These are phyloP conservation scores for Thyatira batis DNA, from an alignment of 2,888 invertebrate genomes.

Conservation along the genomic window DNA sequence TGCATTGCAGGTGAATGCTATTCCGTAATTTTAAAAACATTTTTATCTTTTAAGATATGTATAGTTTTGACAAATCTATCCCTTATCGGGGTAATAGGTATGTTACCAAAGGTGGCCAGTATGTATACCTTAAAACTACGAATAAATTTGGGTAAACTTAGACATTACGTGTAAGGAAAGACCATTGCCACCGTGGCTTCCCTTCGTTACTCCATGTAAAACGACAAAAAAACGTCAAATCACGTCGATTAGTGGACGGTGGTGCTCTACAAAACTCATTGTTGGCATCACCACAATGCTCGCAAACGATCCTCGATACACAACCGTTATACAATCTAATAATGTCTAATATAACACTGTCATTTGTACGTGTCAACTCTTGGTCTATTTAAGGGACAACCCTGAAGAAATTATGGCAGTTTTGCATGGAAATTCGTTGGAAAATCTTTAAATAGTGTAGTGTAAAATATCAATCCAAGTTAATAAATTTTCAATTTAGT, in stretches of 20 bases:
- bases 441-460: constrained; percentile 37
- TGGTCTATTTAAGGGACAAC: constrained; percentile 65
- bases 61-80: too few species aligned
- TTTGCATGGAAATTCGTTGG: constrained; percentile 53
- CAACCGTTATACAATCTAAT: constrained; percentile 67
- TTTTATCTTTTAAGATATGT: too few species aligned
- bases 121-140: too few species aligned
- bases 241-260: constrained; percentile 78
- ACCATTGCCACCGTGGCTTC: neutral
- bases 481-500: neutral
- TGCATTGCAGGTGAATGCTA: too few species aligned
- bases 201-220: constrained; percentile 20
- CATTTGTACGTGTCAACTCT: constrained; percentile 62
- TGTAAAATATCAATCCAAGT: neutral
- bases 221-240: constrained; percentile 67
- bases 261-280: constrained; percentile 74
- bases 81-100: too few species aligned
- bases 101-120: too few species aligned
- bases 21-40: too few species aligned
- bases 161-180: neutral
- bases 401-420: constrained; percentile 57
- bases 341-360: constrained; percentile 55
- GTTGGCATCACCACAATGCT: constrained; percentile 65
- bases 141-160: too few species aligned
- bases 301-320: constrained; percentile 49